These are phyloP conservation scores for Argya squamiceps DNA, from an alignment of 2,797 vertebrate species.

Conservation along the genomic window DNA sequence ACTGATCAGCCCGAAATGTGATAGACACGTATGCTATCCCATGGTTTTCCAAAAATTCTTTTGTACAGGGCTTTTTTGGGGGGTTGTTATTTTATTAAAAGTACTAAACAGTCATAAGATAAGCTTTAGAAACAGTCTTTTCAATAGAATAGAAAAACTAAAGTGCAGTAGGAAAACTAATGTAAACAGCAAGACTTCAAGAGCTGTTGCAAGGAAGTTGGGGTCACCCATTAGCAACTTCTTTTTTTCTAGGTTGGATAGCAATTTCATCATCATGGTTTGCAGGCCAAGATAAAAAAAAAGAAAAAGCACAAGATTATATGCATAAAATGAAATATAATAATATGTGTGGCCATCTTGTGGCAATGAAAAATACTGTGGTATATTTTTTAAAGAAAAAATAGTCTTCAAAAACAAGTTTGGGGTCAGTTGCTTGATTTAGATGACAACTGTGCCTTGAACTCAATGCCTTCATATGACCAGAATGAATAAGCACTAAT, in stretches of 20 bases:
- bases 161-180: neutral
- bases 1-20: neutral
- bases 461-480: neutral
- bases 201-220: neutral
- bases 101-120: neutral
- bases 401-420: neutral
- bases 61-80: rapidly evolving
- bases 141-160: neutral
- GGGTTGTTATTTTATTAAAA: neutral
- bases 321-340: neutral
- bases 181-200: neutral
- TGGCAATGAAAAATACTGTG: neutral
- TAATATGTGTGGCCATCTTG: neutral
- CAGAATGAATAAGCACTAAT: neutral
- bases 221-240: neutral
- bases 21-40: neutral
- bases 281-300: neutral
- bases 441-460: neutral
- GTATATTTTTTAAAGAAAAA: neutral
- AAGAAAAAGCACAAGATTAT: neutral
- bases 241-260: neutral
- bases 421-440: neutral
- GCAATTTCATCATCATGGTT: neutral
- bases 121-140: neutral
- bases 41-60: neutral